Conservation (phyloP, 2,797 vertebrate species). For the Podarcis siculus region DNA sequence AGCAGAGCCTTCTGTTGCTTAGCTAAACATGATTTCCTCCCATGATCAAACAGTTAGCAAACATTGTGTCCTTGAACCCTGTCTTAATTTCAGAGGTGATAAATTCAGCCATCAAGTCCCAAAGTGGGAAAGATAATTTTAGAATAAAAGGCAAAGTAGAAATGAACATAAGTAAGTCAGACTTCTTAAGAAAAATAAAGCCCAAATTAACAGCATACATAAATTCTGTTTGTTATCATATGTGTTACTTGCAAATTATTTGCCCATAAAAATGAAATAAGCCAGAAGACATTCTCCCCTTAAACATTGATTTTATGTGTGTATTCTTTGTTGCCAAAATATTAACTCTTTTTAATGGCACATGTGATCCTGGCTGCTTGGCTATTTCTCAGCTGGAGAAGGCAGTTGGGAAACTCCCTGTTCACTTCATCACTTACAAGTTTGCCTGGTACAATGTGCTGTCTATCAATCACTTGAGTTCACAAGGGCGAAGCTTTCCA, state of each 20-base stretch:
- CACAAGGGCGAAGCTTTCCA: slow-evolving; percentile 13
- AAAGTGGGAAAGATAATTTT: slow-evolving; percentile 61
- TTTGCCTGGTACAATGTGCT: slow-evolving; percentile 28
- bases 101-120: slow-evolving; percentile 55
- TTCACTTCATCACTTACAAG: slow-evolving; percentile 10
- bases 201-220: slow-evolving; percentile 68
- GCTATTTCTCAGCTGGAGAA: slow-evolving; percentile 52
- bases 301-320: slow-evolving; percentile 55
- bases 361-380: slow-evolving; percentile 43
- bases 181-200: slow-evolving; percentile 72
- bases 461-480: slow-evolving; percentile 31
- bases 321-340: slow-evolving; percentile 58
- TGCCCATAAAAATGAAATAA: slow-evolving; percentile 73
- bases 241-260: slow-evolving; percentile 70
- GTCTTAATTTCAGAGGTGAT: slow-evolving; percentile 51
- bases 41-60: slow-evolving; percentile 61
- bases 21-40: slow-evolving; percentile 40
- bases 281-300: slow-evolving; percentile 51
- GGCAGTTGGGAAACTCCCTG: slow-evolving; percentile 47
- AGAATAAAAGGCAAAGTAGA: slow-evolving; percentile 57
- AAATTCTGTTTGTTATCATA: slow-evolving; percentile 70
- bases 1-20: slow-evolving; percentile 32
- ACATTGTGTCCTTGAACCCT: slow-evolving; percentile 42
- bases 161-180: slow-evolving; percentile 59
- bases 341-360: slow-evolving; percentile 73